A percentile compares a stretch with the other conserved stretches of the same genome.
phyloP scores from a whole-genome alignment of 2,113 vertebrate genomes.

The Syrrhaptes paradoxus region DNA sequence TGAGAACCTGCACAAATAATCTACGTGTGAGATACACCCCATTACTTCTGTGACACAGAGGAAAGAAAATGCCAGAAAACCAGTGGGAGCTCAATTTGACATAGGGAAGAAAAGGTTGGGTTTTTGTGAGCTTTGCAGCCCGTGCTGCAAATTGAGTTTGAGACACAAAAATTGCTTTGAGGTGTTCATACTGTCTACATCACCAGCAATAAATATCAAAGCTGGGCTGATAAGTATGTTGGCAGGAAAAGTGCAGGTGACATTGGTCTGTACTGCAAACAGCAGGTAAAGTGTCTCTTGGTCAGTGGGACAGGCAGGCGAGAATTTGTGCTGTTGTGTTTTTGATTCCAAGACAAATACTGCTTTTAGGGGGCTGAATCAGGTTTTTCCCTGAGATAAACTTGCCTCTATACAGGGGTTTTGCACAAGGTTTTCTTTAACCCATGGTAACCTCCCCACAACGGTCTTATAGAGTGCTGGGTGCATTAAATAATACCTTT shows the following conservation, averaged over 20 bases:
- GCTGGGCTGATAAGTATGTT: not conserved
- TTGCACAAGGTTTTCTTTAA: not conserved
- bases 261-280: not conserved
- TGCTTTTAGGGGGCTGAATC: not conserved
- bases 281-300: not conserved
- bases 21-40: rapidly evolving
- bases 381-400: not conserved
- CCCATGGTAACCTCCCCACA: not conserved
- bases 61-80: not conserved
- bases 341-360: not conserved
- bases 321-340: not conserved
- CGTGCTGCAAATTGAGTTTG: not conserved
- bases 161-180: not conserved
- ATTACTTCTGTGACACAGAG: not conserved
- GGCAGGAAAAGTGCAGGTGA: not conserved
- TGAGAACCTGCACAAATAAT: not conserved
- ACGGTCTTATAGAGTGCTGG: not conserved
- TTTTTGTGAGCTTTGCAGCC: not conserved
- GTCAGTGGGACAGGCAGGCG: rapidly evolving
- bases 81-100: not conserved
- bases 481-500: not conserved
- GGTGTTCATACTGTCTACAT: not conserved
- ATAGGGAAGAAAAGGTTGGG: not conserved
- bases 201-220: not conserved
- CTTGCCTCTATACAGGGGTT: not conserved